A percentile compares a stretch with the other conserved stretches of the same genome.
These are phyloP conservation scores for Brachyhypopomus occidentalis DNA, from an alignment of 2,113 vertebrate genomes.

Conservation along the genomic window DNA sequence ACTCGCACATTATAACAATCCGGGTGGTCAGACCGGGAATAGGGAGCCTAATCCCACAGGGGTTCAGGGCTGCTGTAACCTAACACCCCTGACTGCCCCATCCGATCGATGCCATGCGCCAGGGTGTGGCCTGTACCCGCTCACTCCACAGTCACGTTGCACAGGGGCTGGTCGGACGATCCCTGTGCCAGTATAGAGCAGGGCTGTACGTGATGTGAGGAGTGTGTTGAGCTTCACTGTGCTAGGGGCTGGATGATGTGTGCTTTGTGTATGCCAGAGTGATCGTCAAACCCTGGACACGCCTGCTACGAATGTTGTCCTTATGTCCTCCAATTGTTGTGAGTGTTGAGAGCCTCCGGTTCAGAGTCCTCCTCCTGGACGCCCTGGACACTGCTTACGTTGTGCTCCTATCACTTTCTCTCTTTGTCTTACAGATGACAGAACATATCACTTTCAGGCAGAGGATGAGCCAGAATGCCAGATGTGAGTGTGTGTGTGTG, in stretches of 20 bases:
- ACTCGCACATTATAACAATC: no score
- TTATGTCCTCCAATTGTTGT: neutral
- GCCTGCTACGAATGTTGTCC: neutral
- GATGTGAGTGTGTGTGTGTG: constrained; percentile 72
- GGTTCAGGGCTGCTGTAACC: no score
- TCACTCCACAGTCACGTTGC: no score
- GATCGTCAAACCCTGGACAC: neutral
- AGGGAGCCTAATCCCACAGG: no score
- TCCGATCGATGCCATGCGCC: no score
- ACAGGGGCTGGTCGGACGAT: no score
- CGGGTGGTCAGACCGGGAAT: no score
- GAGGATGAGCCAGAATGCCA: constrained; percentile 83
- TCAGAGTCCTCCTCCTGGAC: neutral
- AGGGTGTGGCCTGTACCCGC: no score
- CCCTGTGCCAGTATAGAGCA: no score
- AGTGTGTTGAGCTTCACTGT: neutral
- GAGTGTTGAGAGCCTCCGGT: no score
- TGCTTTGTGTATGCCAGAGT: neutral
- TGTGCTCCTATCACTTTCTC: neutral
- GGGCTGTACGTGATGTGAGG: neutral
- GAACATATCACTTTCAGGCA: constrained; percentile 83
- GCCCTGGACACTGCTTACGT: neutral
- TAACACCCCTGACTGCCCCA: no score
- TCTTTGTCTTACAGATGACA: constrained; percentile 68
- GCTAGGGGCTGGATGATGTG: neutral